These are phyloP conservation scores for Thera britannica DNA, from an alignment of 2,888 invertebrate genomes.

Conservation along the genomic window DNA sequence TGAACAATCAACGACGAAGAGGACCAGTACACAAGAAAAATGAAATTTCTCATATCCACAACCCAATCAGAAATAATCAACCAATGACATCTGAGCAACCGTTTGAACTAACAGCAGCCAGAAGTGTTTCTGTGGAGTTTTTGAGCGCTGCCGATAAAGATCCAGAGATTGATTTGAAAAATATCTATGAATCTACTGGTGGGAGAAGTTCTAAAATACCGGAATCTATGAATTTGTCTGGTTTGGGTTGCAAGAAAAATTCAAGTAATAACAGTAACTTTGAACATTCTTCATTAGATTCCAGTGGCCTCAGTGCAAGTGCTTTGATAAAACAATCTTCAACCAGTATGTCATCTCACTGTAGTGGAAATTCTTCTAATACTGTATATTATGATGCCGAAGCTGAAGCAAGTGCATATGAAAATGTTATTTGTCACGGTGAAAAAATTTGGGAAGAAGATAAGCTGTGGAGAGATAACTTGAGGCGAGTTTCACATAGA, in stretches of 20 bases:
- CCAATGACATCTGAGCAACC: constrained; percentile 63
- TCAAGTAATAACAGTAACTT: constrained; percentile 55
- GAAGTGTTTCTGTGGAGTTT: constrained; percentile 88
- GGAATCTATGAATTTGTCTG: constrained; percentile 79
- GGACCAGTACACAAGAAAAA: constrained; percentile 85
- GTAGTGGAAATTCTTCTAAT: constrained; percentile 78
- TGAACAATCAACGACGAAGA: constrained; percentile 91
- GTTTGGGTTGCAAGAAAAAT: constrained; percentile 79
- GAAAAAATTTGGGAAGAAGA: constrained; percentile 94
- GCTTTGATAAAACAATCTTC: constrained; percentile 68
- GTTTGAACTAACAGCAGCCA: constrained; percentile 84
- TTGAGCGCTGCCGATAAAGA: constrained; percentile 87
- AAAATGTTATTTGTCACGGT: constrained; percentile 82
- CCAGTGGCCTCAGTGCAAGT: constrained; percentile 54
- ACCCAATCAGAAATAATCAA: constrained; percentile 86
- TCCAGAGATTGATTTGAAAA: constrained; percentile 87
- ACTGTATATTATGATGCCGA: constrained; percentile 80
- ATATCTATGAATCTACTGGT: constrained; percentile 89
- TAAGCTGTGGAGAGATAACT: constrained; percentile 91
- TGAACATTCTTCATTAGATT: constrained; percentile 61
- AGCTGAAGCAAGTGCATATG: constrained; percentile 74
- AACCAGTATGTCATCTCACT: constrained; percentile 80
- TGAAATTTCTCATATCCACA: constrained; percentile 90
- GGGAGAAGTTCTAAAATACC: constrained; percentile 85
- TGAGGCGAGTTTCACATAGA: constrained; percentile 90